Conservation (phyloP, 2,888 invertebrate species). For the Urechis unicinctus region DNA sequence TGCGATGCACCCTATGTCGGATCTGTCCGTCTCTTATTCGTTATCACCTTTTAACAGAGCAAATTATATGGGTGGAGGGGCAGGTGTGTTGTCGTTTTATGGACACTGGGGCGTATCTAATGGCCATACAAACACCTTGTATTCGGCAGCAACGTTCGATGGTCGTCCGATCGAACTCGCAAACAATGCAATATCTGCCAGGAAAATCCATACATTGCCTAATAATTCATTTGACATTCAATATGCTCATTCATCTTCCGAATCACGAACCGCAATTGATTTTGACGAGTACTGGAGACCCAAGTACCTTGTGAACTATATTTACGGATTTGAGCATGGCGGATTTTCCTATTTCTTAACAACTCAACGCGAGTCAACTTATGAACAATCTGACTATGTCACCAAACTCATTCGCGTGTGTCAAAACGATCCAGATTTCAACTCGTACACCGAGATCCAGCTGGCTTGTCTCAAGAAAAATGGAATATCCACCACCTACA, state of each 20-base stretch:
- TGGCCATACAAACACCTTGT: conserved; percentile 10
- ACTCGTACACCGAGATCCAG: conserved; percentile 45
- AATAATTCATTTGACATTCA: conserved; percentile 4
- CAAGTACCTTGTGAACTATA: conserved; percentile 28
- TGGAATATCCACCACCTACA: conserved; percentile 9
- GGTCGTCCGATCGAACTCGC: conserved; percentile 12
- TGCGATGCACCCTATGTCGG: conserved; percentile 15
- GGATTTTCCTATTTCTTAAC: conserved; percentile 38
- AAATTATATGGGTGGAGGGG: conserved; percentile 14
- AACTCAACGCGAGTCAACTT: conserved; percentile 29
- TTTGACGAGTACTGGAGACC: conserved; percentile 6
- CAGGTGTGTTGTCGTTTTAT: conserved; percentile 9
- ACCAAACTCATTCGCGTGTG: conserved; percentile 44
- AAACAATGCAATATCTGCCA: conserved; percentile 19
- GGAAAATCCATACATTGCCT: background rate
- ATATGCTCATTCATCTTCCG: conserved; percentile 6
- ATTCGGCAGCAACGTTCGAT: conserved; percentile 25
- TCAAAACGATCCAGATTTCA: conserved; percentile 29
- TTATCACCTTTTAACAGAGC: conserved; percentile 8
- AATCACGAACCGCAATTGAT: conserved; percentile 6
- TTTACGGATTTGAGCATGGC: conserved; percentile 33
- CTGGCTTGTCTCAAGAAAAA: conserved; percentile 24
- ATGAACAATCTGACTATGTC: conserved; percentile 8
- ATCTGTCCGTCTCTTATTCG: conserved; percentile 12
- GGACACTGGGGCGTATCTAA: background rate